Base-by-base conservation (phyloP, 2,113 vertebrate species). In the Melozone crissalis region DNA sequence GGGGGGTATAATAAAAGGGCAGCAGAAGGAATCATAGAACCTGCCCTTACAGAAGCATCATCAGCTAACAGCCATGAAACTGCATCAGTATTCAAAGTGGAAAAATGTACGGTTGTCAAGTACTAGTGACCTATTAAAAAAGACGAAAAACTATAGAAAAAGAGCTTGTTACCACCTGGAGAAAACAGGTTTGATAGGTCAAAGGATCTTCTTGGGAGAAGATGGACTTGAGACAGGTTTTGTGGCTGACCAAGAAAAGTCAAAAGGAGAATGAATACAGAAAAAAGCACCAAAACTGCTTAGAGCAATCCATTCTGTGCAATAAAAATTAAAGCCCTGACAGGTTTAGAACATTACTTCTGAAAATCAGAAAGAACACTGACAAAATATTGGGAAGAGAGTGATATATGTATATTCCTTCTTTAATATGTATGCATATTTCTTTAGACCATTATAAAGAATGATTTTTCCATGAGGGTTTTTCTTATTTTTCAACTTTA, bases 321-420 rank as follows among this genome's bases (percentile, higher is more conserved):
- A 80, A 31, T 49, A 39, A 94, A 69, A 62, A 91, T n/a, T 2
- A 75, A 92, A 76, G 8, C 5, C 26, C 14, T 49, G 3, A 14
- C 35, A 5, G 1, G 13, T 62, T 85, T 31, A 77, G 31, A 62
- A 58, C 68, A 69, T 16, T 11, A n/a, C 2, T 9, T 13, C 4
- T n/a, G 27, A 73, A 90, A 92, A 90, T 86, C 7, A 80, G n/a
- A 74, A 79, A 26, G 10, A 80, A 41, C 3, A 11, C 5, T 57
- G 27, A 68, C 6, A 88, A 83, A 79, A 75, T 13, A n/a, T 27
- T 75, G 39, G 11, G 15, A 61, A 80, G 10, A 84, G 12, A 43
- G 35, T 54, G 31, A 67, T 7, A 22, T 24, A 18, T 0, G 0
- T 4, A 41, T 46, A n/a, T 35, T 17, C 3, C 3, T 65, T 82